A percentile compares a stretch with the other conserved stretches of the same genome.
Conservation (phyloP, 2,888 invertebrate species). For the Mechanitis mazaeus region DNA sequence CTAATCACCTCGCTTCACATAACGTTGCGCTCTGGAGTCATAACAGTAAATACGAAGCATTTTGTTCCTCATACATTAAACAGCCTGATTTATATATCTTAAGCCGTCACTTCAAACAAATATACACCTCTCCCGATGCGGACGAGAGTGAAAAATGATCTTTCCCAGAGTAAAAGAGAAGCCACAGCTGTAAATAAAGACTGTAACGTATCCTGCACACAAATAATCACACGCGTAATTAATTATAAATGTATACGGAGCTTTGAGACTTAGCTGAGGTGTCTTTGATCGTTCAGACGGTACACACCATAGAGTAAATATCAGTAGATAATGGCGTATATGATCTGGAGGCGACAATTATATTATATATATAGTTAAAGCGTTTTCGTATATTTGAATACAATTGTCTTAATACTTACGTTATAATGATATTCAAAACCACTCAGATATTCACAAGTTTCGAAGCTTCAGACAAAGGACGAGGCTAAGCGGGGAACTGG, state of each 20-base stretch:
- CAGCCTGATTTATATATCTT: conserved; percentile 50
- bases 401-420: conserved; percentile 12
- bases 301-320: background rate
- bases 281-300: conserved; percentile 17
- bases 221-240: conserved; percentile 24
- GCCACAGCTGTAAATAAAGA: conserved; percentile 28
- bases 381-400: conserved; percentile 13
- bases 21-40: conserved; percentile 8
- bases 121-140: conserved; percentile 34
- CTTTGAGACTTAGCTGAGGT: conserved; percentile 9
- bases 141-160: conserved; percentile 52
- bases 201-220: conserved; percentile 17
- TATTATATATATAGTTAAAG: background rate
- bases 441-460: conserved; percentile 23
- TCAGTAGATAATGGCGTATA: conserved; percentile 2
- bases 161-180: conserved; percentile 24
- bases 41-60: conserved; percentile 10
- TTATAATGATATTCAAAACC: conserved; percentile 16
- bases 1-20: conserved; percentile 15
- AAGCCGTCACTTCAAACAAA: conserved; percentile 50
- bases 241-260: conserved; percentile 19
- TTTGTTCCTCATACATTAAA: conserved; percentile 8
- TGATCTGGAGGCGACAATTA: background rate
- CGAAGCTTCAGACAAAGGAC: conserved; percentile 44
- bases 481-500: conserved; percentile 36